Conservation (phyloP, 2,113 vertebrate genomes). For the Parus major region DNA sequence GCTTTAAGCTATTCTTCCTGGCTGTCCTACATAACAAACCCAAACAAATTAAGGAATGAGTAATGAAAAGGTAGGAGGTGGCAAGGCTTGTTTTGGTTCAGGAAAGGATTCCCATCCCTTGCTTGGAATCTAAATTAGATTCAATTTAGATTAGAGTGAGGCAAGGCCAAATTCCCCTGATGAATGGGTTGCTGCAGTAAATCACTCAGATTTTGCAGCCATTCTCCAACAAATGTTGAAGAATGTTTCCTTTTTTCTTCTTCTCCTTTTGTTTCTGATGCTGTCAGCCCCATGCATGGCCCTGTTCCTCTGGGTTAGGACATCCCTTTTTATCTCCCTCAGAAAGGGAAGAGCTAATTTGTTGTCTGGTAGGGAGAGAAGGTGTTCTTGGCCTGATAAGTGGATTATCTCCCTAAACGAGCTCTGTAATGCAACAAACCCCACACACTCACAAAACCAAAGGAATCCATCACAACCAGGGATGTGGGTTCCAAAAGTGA, state of each 20-base stretch:
- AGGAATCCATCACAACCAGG: not conserved
- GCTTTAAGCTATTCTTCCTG: constrained; percentile 58
- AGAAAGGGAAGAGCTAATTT: not conserved
- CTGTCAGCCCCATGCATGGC: not conserved
- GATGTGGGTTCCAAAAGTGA: not conserved
- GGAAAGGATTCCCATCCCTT: constrained; percentile 58
- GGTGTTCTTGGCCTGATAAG: constrained; percentile 10
- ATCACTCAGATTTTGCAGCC: not conserved
- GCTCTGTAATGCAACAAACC: not conserved
- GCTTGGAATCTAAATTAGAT: constrained; percentile 59
- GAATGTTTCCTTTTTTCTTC: not conserved
- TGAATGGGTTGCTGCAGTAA: constrained; percentile 29
- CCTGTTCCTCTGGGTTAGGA: not conserved
- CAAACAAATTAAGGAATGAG: constrained; percentile 70
- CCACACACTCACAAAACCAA: not conserved
- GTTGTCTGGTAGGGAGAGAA: not conserved
- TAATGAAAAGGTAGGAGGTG: constrained; percentile 64
- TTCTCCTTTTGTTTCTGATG: not conserved
- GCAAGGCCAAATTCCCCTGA: constrained; percentile 11
- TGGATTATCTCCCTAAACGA: not conserved
- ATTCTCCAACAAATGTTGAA: not conserved
- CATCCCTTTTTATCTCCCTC: not conserved
- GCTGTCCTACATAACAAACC: constrained; percentile 66
- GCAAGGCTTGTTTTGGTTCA: constrained; percentile 65
- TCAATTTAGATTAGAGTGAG: constrained; percentile 34